Conservation (phyloP, 2,888 invertebrate species). For the Tubulanus polymorphus region DNA sequence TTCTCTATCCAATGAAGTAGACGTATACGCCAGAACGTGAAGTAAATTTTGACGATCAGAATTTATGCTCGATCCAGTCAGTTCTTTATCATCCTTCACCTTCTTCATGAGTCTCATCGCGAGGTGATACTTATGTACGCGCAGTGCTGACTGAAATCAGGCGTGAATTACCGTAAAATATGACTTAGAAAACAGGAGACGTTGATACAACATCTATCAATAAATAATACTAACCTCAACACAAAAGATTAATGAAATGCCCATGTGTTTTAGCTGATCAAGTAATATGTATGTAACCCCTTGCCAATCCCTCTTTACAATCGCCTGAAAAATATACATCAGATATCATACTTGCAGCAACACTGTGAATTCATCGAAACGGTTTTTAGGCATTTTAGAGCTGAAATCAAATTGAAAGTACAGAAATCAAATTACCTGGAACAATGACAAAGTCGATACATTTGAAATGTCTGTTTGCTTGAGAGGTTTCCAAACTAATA, state of each 20-base stretch:
- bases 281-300: constrained; percentile 56
- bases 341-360: no score
- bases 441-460: no score
- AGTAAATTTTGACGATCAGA: constrained; percentile 49
- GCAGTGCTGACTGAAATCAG: constrained; percentile 50
- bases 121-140: constrained; percentile 52
- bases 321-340: constrained; percentile 41
- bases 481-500: no score
- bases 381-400: no score
- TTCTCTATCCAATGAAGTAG: constrained; percentile 25
- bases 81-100: constrained; percentile 31
- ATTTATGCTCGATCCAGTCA: constrained; percentile 29
- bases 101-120: constrained; percentile 51
- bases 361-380: no score
- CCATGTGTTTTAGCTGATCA: constrained; percentile 47
- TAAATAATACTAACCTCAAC: constrained; percentile 41
- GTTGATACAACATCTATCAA: neutral
- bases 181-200: neutral
- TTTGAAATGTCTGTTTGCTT: no score
- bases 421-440: no score
- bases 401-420: no score
- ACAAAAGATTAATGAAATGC: constrained; percentile 44
- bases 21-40: constrained; percentile 49
- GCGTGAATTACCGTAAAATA: neutral
- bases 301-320: constrained; percentile 54